Base-by-base conservation (phyloP, 2,113 vertebrate genomes). In the Mastomys natalensis region DNA sequence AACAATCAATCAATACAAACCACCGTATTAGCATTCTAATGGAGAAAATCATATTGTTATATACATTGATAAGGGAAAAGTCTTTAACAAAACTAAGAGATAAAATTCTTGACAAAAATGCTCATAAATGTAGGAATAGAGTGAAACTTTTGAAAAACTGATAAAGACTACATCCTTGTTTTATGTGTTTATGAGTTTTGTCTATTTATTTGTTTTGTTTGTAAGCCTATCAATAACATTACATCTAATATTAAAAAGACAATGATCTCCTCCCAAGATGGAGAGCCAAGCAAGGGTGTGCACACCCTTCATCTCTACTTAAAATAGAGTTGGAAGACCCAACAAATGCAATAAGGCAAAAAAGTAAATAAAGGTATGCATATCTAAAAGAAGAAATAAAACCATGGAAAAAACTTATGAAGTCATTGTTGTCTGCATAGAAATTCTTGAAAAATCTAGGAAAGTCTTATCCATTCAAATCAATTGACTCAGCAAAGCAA, bases 31-130 rank as follows among this genome's bases (percentile, higher is more conserved):
- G 53, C 76, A 87, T 11, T 5, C 34, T 77, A 92, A 66, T 48
- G 64, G 80, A 66, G 4, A 89, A 48, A 82, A 78, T 60, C 48
- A 55, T 8, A n/a, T 51, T 37, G 53, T 72, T 6, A 43, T 66
- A 70, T 66, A 51, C 24, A 89, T n/a, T 73, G 7, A 87, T 94
- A 7, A 45, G 55, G 17, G 86, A 92, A 77, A 88, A 92, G 10
- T 9, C 62, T 55, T 87, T 93, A 17, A 74, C 34, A 93, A 97
- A 96, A 81, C 62, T 87, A 89, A 89, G 55, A 17, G 51, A 11
- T 4, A 45, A 43, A 74, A 45, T 31, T 74, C 6, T 24, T 91
- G 6, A 87, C 24, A 40, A 86, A 96, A 94, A 55, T 11, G 24
- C n/a, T 76, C 53, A 66, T 48, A 73, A 95, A 72, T 40, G 55